Percentiles rank a stretch among this genome's conserved stretches.
phyloP scores from a whole-genome alignment of 2,113 vertebrate species.

The Eulemur macaco region DNA sequence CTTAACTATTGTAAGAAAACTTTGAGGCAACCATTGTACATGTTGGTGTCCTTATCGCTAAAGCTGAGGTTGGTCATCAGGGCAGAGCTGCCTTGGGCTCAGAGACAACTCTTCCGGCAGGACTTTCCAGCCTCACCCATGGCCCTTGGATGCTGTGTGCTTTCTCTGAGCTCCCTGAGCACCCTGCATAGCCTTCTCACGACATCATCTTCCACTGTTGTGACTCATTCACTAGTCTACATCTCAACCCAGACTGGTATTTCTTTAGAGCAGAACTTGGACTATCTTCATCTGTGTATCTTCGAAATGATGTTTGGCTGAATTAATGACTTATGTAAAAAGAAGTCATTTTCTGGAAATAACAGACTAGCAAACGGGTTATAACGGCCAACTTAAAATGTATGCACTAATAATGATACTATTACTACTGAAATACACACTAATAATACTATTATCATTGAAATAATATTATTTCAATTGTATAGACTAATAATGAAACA shows the following conservation, averaged over 20 bases:
- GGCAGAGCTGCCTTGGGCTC: neutral
- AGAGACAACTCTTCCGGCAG: neutral
- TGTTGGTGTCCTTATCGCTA: neutral
- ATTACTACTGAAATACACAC: no score
- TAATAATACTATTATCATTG: no score
- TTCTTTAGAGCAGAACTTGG: neutral
- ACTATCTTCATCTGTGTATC: neutral
- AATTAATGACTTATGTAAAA: neutral
- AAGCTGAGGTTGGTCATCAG: neutral
- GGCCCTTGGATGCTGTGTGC: neutral
- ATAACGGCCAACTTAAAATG: neutral
- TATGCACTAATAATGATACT: neutral
- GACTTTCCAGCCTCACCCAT: neutral
- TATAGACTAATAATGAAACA: neutral
- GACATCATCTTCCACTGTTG: accelerated
- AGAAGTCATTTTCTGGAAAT: neutral
- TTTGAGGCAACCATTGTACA: neutral
- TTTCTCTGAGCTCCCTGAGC: neutral
- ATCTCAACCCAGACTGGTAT: neutral
- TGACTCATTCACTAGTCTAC: neutral
- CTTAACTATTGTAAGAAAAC: neutral
- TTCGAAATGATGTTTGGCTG: neutral
- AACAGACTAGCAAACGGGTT: neutral
- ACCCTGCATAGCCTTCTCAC: neutral
- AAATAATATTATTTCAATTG: neutral